Percentiles rank a stretch among this genome's conserved stretches.
These are phyloP conservation scores for Cydia pomonella DNA, from an alignment of 1,140 invertebrate genomes.

Conservation along the genomic window DNA sequence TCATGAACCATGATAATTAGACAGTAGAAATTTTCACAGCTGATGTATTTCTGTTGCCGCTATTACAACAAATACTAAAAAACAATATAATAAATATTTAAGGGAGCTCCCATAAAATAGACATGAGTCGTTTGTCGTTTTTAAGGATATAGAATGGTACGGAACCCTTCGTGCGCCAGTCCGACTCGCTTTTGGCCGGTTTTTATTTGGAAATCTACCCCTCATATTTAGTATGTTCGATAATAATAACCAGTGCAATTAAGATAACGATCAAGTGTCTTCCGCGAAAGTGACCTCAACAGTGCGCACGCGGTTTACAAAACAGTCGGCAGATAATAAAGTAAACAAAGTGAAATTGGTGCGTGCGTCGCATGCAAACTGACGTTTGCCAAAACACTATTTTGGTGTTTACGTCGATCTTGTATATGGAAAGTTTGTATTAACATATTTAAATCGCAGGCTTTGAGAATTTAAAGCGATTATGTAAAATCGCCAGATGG, in stretches of 20 bases:
- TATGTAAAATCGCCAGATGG: not conserved
- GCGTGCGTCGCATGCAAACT: not conserved
- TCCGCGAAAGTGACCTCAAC: slow-evolving; percentile 3
- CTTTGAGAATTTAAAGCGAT: slow-evolving; percentile 2
- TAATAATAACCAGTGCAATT: slow-evolving; percentile 5
- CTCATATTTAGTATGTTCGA: not conserved
- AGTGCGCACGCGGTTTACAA: not conserved
- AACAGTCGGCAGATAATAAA: slow-evolving; percentile 5
- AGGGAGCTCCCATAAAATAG: too few species aligned
- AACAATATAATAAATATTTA: too few species aligned
- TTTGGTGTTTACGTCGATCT: slow-evolving; percentile 1
- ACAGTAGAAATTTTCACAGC: too few species aligned
- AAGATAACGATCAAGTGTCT: not conserved
- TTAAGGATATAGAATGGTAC: too few species aligned
- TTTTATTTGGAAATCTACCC: too few species aligned
- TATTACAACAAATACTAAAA: too few species aligned
- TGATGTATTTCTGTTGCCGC: too few species aligned
- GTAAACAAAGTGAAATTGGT: slow-evolving; percentile 5
- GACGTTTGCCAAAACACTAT: not conserved
- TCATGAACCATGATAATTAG: too few species aligned
- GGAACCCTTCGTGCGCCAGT: too few species aligned
- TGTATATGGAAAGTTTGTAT: not conserved
- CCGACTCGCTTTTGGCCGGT: too few species aligned
- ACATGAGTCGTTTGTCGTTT: too few species aligned
- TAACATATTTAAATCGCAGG: slow-evolving; percentile 14